These are phyloP conservation scores for Helicoverpa zea DNA, from an alignment of 1,140 invertebrate genomes.

Conservation along the genomic window DNA sequence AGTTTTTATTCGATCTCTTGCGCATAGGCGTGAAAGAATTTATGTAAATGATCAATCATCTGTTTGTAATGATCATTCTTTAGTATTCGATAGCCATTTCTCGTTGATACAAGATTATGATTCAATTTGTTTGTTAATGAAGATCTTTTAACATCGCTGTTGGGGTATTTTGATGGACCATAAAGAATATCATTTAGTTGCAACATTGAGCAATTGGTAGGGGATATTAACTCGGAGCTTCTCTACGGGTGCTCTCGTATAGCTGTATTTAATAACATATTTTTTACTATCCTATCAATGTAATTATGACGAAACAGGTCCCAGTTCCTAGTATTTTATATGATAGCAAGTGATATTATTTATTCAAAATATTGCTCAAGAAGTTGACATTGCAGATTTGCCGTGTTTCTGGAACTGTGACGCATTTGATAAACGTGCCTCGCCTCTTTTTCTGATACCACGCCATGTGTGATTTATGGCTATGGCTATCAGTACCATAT, in stretches of 20 bases:
- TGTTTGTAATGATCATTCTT: slow-evolving; percentile 36
- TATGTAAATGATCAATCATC: slow-evolving; percentile 59
- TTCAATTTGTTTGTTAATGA: slow-evolving; percentile 41
- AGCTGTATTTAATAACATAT: neutral
- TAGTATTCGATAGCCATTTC: slow-evolving; percentile 12
- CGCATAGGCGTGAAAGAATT: slow-evolving; percentile 55
- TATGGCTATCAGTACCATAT: too few relatives aligned
- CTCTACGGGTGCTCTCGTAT: slow-evolving; percentile 12
- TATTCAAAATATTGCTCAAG: too few relatives aligned
- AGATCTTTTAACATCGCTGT: slow-evolving; percentile 6
- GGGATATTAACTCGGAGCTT: neutral
- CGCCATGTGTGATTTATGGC: too few relatives aligned
- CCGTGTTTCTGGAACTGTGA: too few relatives aligned
- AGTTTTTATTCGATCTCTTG: slow-evolving; percentile 46
- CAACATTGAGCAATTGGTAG: slow-evolving; percentile 12
- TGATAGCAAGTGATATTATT: neutral
- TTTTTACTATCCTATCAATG: neutral
- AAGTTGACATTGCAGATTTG: too few relatives aligned
- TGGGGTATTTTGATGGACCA: slow-evolving; percentile 5
- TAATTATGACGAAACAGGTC: neutral
- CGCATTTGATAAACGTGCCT: too few relatives aligned
- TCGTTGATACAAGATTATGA: slow-evolving; percentile 15
- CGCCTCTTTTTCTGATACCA: too few relatives aligned
- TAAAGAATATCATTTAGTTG: slow-evolving; percentile 21
- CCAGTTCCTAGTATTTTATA: neutral